These are phyloP conservation scores for Graptemys geographica DNA, from an alignment of 2,797 vertebrate species.

Conservation along the genomic window DNA sequence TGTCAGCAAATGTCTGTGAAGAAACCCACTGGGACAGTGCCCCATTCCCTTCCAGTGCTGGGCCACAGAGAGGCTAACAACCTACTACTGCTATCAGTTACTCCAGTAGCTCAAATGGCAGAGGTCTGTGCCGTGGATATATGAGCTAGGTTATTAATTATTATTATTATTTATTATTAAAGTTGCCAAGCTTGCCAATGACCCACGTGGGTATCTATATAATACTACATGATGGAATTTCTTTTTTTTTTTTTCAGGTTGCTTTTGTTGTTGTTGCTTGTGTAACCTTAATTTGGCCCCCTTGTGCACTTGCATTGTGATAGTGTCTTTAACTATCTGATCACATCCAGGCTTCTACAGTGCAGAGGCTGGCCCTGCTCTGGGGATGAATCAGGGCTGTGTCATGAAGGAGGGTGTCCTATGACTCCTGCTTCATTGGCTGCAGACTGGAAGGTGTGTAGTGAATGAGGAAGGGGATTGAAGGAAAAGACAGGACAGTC, in stretches of 20 bases:
- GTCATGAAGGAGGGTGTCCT: too few species aligned
- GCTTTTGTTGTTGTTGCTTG: not conserved
- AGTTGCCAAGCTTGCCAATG: not conserved
- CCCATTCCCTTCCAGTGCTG: not conserved
- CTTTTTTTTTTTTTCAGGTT: not conserved
- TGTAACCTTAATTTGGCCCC: not conserved
- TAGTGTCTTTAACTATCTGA: not conserved
- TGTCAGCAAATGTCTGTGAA: not conserved
- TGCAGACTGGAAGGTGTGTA: not conserved
- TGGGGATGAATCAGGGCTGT: too few species aligned
- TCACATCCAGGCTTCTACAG: not conserved
- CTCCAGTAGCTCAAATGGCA: accelerated
- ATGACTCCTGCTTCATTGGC: too few species aligned
- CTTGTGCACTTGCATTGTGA: not conserved
- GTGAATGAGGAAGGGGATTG: not conserved
- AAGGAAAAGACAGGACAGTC: not conserved
- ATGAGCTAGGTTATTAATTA: accelerated
- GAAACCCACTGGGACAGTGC: not conserved
- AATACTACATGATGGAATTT: not conserved
- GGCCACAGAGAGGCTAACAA: too few species aligned
- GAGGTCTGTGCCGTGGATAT: not conserved
- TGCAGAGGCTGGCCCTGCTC: accelerated
- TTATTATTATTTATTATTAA: too few species aligned
- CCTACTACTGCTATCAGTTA: not conserved
- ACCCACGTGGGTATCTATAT: not conserved